Base-by-base conservation (phyloP, 2,888 invertebrate genomes). In the Polylopha cassiicola region DNA sequence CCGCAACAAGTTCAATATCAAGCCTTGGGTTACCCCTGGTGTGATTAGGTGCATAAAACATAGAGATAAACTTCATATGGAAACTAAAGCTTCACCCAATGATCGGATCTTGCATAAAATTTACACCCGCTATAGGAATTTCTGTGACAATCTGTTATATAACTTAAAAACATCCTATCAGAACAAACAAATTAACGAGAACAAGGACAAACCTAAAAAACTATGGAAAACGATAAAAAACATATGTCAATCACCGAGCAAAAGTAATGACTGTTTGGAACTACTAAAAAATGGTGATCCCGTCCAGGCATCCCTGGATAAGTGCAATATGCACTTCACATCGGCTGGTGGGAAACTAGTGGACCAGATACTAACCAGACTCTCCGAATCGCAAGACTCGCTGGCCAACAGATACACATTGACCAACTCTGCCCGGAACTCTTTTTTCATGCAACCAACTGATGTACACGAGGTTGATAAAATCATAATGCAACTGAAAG, bases 21-120 rank as follows among this genome's bases (percentile, higher is more conserved):
- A 27, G n/a, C 27, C 27, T 7, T 27, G 27, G 27, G 27, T 27
- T n/a, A 27, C 27, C 3, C 27, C 27, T 4, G 7, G 27, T 27
- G 2, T 11, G 2, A 23, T 23, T 23, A 23, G 23, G 7, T 23
- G 23, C 11, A 23, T 23, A 1, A 23, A 23, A 7, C 23, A 23
- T 7, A 23, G 23, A 9, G 10, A 23, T 7, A 23, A 23, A 5
- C 23, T 11, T 11, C 23, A 23, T 11, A 23, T 6, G 11, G 8
- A 23, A 4, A 23, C 11, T 4, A 4, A 11, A 11, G 11, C 23
- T 1, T 23, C 11, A 5, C 11, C 23, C 2, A 23, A 11, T 23
- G 23, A 23, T 9, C 23, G 7, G 11, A 8, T 11, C 4, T 11
- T 23, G 11, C 10, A 23, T 4, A 23, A 23, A 4, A 9, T 23